phyloP scores from a whole-genome alignment of 2,888 invertebrate genomes.

The Euproctis similis region DNA sequence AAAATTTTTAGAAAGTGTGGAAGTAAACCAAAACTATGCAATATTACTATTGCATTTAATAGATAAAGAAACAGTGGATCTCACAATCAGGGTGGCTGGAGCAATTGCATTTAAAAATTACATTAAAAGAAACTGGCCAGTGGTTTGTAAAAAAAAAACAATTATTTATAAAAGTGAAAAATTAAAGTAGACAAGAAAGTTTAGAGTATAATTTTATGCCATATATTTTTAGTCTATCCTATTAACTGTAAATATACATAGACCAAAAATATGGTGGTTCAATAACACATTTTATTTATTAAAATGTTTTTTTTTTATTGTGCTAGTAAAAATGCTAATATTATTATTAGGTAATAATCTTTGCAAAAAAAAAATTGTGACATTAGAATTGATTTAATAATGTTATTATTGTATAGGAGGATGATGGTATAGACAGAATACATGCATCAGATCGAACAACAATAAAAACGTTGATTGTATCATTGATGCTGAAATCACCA shows the following conservation, averaged over 20 bases:
- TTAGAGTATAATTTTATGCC: no score
- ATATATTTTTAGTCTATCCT: no score
- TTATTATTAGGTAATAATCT: no score
- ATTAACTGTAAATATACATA: no score
- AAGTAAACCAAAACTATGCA: slow-evolving; percentile 93
- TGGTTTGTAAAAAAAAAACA: slow-evolving; percentile 72
- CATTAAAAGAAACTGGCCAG: slow-evolving; percentile 95
- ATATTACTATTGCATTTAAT: slow-evolving; percentile 89
- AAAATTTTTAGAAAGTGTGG: slow-evolving; percentile 92
- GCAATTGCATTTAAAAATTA: slow-evolving; percentile 98
- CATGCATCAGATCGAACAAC: slow-evolving; percentile 85
- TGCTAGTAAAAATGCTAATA: no score
- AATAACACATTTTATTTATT: background rate
- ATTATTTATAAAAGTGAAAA: background rate
- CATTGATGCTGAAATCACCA: slow-evolving; percentile 94
- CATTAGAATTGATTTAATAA: no score
- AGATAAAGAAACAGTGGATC: slow-evolving; percentile 86
- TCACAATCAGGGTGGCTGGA: slow-evolving; percentile 90
- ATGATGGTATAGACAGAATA: slow-evolving; percentile 86
- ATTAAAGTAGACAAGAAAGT: no score
- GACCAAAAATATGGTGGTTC: background rate
- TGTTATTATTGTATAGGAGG: slow-evolving; percentile 62
- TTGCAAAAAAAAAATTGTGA: background rate
- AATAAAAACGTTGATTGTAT: slow-evolving; percentile 90
- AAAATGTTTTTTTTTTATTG: no score